Conservation (phyloP, 1,140 invertebrate genomes). For the Neodiprion fabricii region DNA sequence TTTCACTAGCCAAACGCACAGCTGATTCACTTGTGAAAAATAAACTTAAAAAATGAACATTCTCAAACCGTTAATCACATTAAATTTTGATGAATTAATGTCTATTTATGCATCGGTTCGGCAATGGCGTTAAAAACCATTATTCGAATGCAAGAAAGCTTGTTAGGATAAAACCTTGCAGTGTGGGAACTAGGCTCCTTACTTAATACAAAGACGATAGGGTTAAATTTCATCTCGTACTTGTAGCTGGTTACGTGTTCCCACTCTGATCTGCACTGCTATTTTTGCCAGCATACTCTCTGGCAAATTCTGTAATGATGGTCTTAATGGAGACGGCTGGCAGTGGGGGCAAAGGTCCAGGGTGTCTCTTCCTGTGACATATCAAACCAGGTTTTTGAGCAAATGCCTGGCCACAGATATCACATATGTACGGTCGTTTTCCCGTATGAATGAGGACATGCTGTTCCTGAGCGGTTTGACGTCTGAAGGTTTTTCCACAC, state of each 20-base stretch:
- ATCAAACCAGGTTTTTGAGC: constrained; percentile 69
- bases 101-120: too few species aligned
- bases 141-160: too few species aligned
- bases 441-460: constrained; percentile 83
- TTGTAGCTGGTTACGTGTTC: too few species aligned
- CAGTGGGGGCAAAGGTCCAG: constrained; percentile 41
- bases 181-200: too few species aligned
- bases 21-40: not conserved
- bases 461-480: constrained; percentile 68
- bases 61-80: not conserved
- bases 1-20: not conserved
- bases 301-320: constrained; percentile 41
- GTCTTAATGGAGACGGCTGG: constrained; percentile 45
- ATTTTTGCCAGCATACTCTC: constrained; percentile 33
- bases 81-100: too few species aligned
- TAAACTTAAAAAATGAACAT: not conserved
- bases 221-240: too few species aligned
- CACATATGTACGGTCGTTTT: constrained; percentile 82
- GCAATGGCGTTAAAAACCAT: too few species aligned
- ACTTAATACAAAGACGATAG: too few species aligned
- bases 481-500: constrained; percentile 75
- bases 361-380: constrained; percentile 67
- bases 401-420: constrained; percentile 78
- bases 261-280: not conserved
- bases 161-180: too few species aligned